Evolutionary conservation across 2,113 vertebrate genomes (phyloP), one percentile per base, ranked within the genome.

Genomic region (Mola mola): DNA sequence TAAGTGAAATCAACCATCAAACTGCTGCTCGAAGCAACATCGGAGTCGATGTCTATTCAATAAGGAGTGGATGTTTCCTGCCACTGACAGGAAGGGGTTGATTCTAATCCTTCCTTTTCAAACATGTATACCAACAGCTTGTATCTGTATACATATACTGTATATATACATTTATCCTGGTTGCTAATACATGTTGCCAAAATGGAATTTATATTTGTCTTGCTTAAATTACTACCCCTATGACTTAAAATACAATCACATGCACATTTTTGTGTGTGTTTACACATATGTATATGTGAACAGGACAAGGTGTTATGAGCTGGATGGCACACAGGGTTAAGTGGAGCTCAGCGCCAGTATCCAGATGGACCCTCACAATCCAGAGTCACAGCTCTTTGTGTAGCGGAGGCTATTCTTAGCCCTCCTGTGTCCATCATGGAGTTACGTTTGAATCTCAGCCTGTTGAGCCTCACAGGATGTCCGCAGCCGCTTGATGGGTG

Each of bases 361-460:
- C 58, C 49, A 61, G 38, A 70, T 40, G 15, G 40, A 61, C 67
- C 17, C 65, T 83, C 38, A 52, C 75, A 65, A 83, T 83, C 57
- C 65, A 55, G 50, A 75, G 61, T 87, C 78, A 83, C 83, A 85
- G 75, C 72, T 79, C 68, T 80, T 81, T 86, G 68, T 86, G 68
- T 81, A 61, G 70, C 28, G 15, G 31, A 31, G 38, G 51, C 75
- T 89, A 88, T 88, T 88, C 65, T 86, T 85, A 80, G 80, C 56
- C 29, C 36, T 40, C 16, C 40, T 28, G 52, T 62, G 10, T 66
- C 43, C 66, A 48, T 65, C 3, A 21, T 20, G n/a, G 25, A 13
- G 36, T 37, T 29, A 33, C 2, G 10, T 50, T 61, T 67, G 36
- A 72, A 66, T 31, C 13, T 25, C 38, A 37, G 60, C 51, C 34